These are phyloP conservation scores for Molanna angustata DNA, from an alignment of 2,888 invertebrate genomes.

Conservation along the genomic window DNA sequence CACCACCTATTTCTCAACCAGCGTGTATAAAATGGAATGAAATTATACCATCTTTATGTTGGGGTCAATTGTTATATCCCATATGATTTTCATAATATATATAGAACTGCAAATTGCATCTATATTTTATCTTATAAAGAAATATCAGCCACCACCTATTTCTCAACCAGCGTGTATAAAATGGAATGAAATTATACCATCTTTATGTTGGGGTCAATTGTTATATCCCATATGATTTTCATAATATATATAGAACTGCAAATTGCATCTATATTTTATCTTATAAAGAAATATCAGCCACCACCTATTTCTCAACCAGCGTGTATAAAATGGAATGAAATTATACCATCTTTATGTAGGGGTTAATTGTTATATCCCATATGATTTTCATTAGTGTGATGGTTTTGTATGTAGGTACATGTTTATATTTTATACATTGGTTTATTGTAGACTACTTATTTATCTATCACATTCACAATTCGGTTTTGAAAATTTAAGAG, in stretches of 20 bases:
- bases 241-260: constrained; percentile 39
- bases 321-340: constrained; percentile 29
- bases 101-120: constrained; percentile 43
- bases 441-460: too few relatives aligned
- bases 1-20: constrained; percentile 40
- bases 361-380: constrained; percentile 38
- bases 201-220: constrained; percentile 36
- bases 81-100: constrained; percentile 36
- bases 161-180: constrained; percentile 23
- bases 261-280: constrained; percentile 43
- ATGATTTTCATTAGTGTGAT: too few relatives aligned
- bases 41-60: constrained; percentile 34
- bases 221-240: constrained; percentile 36
- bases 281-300: constrained; percentile 44
- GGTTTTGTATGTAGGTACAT: too few relatives aligned
- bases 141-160: constrained; percentile 45
- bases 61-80: constrained; percentile 38
- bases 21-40: constrained; percentile 29
- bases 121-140: constrained; percentile 42
- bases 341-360: constrained; percentile 34
- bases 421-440: too few relatives aligned
- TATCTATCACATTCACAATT: too few relatives aligned
- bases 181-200: constrained; percentile 33
- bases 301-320: constrained; percentile 38
- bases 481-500: too few relatives aligned